phyloP scores from a whole-genome alignment of 2,797 vertebrate species.

The Sparidentex hasta region DNA sequence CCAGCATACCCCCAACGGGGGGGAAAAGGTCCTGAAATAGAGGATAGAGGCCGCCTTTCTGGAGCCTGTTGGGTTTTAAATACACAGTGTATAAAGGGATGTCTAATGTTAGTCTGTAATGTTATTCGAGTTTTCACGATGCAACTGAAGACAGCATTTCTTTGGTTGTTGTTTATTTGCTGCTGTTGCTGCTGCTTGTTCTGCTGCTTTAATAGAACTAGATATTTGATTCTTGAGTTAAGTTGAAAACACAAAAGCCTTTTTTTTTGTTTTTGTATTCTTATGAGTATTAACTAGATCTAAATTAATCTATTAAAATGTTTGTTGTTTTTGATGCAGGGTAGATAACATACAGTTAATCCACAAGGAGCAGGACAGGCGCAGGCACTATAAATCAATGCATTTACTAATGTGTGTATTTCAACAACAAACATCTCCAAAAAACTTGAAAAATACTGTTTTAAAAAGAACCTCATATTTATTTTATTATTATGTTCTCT shows the following conservation, averaged over 20 bases:
- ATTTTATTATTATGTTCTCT: slow-evolving; percentile 70
- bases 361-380: slow-evolving; percentile 26
- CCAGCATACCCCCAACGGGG: slow-evolving; percentile 81
- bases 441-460: slow-evolving; percentile 72
- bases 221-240: slow-evolving; percentile 42
- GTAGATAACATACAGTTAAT: slow-evolving; percentile 23
- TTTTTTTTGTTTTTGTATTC: slow-evolving; percentile 63
- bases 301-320: slow-evolving; percentile 36
- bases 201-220: slow-evolving; percentile 56
- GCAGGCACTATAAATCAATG: slow-evolving; percentile 42
- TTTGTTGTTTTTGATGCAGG: slow-evolving; percentile 58
- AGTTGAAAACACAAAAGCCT: slow-evolving; percentile 46
- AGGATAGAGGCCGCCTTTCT: slow-evolving; percentile 74
- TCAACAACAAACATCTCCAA: slow-evolving; percentile 45
- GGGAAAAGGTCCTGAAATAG: slow-evolving; percentile 87
- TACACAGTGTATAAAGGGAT: slow-evolving; percentile 77
- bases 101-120: slow-evolving; percentile 80
- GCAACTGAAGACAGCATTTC: slow-evolving; percentile 66
- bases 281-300: slow-evolving; percentile 34
- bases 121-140: slow-evolving; percentile 80
- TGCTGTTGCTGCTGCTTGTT: slow-evolving; percentile 63
- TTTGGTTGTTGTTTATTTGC: slow-evolving; percentile 73
- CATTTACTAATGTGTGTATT: slow-evolving; percentile 55
- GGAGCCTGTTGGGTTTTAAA: slow-evolving; percentile 83
- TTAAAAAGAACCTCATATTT: slow-evolving; percentile 71